Evolutionary conservation across 1,140 invertebrate genomes (phyloP).

Genomic region (Dendroctonus ponderosae): DNA sequence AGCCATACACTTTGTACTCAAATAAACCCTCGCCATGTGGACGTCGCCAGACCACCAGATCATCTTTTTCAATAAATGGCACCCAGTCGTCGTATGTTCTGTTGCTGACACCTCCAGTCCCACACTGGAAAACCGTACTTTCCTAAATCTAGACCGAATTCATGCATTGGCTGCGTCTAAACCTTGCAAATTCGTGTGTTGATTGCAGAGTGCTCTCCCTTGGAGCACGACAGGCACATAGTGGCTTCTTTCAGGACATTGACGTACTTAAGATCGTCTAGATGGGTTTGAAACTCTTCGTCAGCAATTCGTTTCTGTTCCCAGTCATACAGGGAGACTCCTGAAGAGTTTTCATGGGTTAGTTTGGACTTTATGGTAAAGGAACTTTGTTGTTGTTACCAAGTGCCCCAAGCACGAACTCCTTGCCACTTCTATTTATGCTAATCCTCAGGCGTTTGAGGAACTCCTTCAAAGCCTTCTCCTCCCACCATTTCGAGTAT

Average conservation of each 20-base stretch:
- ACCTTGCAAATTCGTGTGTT: slow-evolving; percentile 30
- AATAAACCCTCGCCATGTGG: slow-evolving; percentile 67
- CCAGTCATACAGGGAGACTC: slow-evolving; percentile 55
- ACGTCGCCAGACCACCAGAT: slow-evolving; percentile 79
- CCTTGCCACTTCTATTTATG: slow-evolving; percentile 48
- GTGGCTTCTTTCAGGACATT: slow-evolving; percentile 57
- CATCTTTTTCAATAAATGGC: slow-evolving; percentile 74
- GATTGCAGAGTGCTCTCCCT: slow-evolving; percentile 18
- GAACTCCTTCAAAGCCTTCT: slow-evolving; percentile 57
- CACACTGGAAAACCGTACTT: slow-evolving; percentile 14
- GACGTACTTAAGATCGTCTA: slow-evolving; percentile 56
- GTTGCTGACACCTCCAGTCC: slow-evolving; percentile 27
- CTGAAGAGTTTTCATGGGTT: not conserved
- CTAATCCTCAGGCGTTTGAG: slow-evolving; percentile 54
- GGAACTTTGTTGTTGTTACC: slow-evolving; percentile 36
- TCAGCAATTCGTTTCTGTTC: slow-evolving; percentile 56
- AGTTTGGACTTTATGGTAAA: no score
- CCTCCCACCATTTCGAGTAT: slow-evolving; percentile 63
- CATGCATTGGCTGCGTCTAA: not conserved
- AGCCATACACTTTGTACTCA: slow-evolving; percentile 84
- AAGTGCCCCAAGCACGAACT: slow-evolving; percentile 52
- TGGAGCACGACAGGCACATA: slow-evolving; percentile 49
- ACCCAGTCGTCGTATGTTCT: slow-evolving; percentile 63
- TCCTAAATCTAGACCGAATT: not conserved
- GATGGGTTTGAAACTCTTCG: slow-evolving; percentile 54